phyloP scores from a whole-genome alignment of 2,113 vertebrate genomes.

The Erythrolamprus reginae region DNA sequence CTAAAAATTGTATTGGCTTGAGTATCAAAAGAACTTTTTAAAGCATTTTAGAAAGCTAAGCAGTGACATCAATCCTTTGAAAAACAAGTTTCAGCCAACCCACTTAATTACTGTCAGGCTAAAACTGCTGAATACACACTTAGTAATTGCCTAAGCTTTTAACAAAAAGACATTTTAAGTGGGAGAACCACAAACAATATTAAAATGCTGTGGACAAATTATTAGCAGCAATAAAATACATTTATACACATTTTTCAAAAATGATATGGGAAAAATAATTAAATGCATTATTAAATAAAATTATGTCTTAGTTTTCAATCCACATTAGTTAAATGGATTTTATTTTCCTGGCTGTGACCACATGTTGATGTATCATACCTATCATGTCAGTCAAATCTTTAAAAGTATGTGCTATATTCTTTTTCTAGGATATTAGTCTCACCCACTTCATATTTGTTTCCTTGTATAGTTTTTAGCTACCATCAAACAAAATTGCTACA shows the following conservation, averaged over 20 bases:
- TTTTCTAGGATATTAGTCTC: not conserved
- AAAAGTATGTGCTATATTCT: not conserved
- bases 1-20: not conserved
- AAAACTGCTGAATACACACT: slow-evolving; percentile 20
- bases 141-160: slow-evolving; percentile 3
- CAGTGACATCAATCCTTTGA: not conserved
- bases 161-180: slow-evolving; percentile 1
- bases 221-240: not conserved
- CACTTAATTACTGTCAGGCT: not conserved
- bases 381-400: not conserved
- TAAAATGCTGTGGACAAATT: not conserved
- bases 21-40: slow-evolving; percentile 15
- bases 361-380: not conserved
- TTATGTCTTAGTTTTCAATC: not conserved
- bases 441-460: not conserved
- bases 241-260: not conserved
- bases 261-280: not conserved
- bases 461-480: not conserved
- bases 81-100: not conserved
- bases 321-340: not conserved
- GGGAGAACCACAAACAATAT: not conserved
- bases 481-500: not conserved
- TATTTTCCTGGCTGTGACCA: not conserved
- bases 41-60: not conserved
- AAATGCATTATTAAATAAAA: not conserved